phyloP scores from a whole-genome alignment of 64 coral and sea anemone species.

The Montipora cactus region DNA sequence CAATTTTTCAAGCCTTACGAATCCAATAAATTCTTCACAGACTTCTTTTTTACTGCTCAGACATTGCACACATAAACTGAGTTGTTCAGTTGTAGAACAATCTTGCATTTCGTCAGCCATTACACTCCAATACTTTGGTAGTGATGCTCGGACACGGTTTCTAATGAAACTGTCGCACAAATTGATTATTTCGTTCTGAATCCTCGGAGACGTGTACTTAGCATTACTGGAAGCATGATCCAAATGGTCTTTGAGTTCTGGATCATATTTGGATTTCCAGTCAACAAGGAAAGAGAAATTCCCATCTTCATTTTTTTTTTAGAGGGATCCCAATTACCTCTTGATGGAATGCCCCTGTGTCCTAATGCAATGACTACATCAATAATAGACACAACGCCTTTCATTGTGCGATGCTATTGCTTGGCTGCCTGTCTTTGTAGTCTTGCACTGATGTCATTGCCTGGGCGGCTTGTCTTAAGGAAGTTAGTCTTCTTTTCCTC shows the following conservation, averaged over 20 bases:
- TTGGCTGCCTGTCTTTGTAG: slow-evolving; percentile 57
- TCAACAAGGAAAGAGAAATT: slow-evolving; percentile 75
- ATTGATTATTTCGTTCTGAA: slow-evolving; percentile 65
- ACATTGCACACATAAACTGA: slow-evolving; percentile 39
- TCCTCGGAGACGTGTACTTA: slow-evolving; percentile 66
- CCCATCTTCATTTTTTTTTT: slow-evolving; percentile 60
- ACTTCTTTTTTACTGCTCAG: slow-evolving; percentile 49
- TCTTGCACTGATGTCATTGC: slow-evolving; percentile 50
- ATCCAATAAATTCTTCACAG: slow-evolving; percentile 67
- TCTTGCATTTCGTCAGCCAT: slow-evolving; percentile 70
- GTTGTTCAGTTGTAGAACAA: slow-evolving; percentile 69
- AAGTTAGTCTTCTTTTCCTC: slow-evolving; percentile 61
- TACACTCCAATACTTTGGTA: slow-evolving; percentile 77
- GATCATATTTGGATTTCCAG: slow-evolving; percentile 64
- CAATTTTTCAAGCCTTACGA: slow-evolving; percentile 53
- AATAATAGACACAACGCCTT: slow-evolving; percentile 62
- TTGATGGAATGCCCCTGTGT: slow-evolving; percentile 61
- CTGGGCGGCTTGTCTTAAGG: slow-evolving; percentile 60
- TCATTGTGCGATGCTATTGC: slow-evolving; percentile 32
- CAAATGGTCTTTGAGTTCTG: slow-evolving; percentile 58
- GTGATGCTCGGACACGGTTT: slow-evolving; percentile 16
- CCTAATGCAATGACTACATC: slow-evolving; percentile 68
- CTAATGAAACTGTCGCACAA: slow-evolving; percentile 54
- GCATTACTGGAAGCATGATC: slow-evolving; percentile 57
- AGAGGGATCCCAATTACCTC: slow-evolving; percentile 65